Evolutionary conservation across 2,888 invertebrate genomes (phyloP), one percentile per base, ranked within the genome.

Genomic region (Mythimna impura): DNA sequence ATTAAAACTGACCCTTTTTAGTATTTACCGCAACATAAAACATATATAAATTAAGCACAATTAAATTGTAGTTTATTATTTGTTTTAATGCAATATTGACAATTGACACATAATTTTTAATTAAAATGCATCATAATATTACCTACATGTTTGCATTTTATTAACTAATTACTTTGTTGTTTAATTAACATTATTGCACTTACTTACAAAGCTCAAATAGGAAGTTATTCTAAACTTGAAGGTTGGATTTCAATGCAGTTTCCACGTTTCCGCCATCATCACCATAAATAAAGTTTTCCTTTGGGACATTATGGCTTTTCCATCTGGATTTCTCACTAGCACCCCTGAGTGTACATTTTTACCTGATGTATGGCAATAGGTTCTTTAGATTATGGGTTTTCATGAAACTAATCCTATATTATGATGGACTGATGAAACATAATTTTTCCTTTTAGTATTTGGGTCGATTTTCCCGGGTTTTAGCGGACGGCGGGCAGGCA

Each of bases 11-110:
- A 12, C 71, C 14, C 0, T 6, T 71, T 65, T 65, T 8, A 22
- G 4, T 17, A 22, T 43, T 57, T 43, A 57, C 65, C 17, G 25
- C 52, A 36, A 66, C 78, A 52, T 62, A 47, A 36, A 60, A 54
- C 2, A n/a, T 12, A n/a, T 12, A 25, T 30, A 60, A 5, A 4
- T 22, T 47, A 5, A 8, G 2, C 17, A 22, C 5, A 22, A 22
- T 70, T 40, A 50, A 52, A 40, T n/a, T 40, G 3, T 52, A 52
- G n/a, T n/a, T n/a, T n/a, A 50, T 25, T 57, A 25, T 47, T 22
- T 22, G 36, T n/a, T 34, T 22, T 34, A 36, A 36, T 52, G 30
- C 25, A n/a, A n/a, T 22, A 54, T 36, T 54, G 14, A 22, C 4
- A 54, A 22, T 36, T 40, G 14, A 22, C 7, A 54, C 22, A 25